These are phyloP conservation scores for Chionodraco myersi DNA, from an alignment of 2,113 vertebrate species.

Conservation along the genomic window DNA sequence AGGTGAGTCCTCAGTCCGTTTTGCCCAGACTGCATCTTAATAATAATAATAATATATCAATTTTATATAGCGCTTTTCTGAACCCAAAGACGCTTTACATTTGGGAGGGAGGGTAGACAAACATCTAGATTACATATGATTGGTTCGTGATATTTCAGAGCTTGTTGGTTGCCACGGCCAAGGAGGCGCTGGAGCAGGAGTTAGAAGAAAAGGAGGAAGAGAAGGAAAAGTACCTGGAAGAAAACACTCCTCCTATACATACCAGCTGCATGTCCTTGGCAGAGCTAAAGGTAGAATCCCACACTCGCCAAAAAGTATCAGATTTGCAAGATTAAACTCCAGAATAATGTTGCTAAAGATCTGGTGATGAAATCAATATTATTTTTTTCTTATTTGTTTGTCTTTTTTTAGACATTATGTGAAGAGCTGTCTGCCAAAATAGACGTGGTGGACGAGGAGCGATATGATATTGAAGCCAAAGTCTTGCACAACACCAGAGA, in stretches of 20 bases:
- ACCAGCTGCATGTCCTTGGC: conserved; percentile 84
- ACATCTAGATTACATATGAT: neutral
- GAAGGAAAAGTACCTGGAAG: conserved; percentile 89
- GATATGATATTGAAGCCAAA: conserved; percentile 95
- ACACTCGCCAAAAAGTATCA: neutral
- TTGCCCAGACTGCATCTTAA: neutral
- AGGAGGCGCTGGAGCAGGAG: conserved; percentile 94
- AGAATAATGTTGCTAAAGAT: neutral
- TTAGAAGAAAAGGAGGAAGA: conserved; percentile 88
- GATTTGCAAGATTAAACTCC: neutral
- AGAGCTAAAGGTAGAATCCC: conserved; percentile 87
- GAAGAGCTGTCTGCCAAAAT: conserved; percentile 90
- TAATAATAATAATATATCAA: too few relatives aligned
- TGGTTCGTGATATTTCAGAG: conserved; percentile 82
- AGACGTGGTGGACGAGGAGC: conserved; percentile 93
- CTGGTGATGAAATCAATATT: neutral
- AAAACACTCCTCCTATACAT: conserved; percentile 84
- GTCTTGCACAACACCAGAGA: conserved; percentile 89
- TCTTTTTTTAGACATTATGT: conserved; percentile 55
- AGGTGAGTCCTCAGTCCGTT: conserved; percentile 76
- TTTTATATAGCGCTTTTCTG: too few relatives aligned
- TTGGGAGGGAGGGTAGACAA: too few relatives aligned
- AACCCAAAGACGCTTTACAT: too few relatives aligned
- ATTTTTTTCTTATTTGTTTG: neutral
- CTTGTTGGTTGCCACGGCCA: conserved; percentile 94